These are phyloP conservation scores for Thelaira solivaga DNA, from an alignment of 2,888 invertebrate genomes.

Conservation along the genomic window DNA sequence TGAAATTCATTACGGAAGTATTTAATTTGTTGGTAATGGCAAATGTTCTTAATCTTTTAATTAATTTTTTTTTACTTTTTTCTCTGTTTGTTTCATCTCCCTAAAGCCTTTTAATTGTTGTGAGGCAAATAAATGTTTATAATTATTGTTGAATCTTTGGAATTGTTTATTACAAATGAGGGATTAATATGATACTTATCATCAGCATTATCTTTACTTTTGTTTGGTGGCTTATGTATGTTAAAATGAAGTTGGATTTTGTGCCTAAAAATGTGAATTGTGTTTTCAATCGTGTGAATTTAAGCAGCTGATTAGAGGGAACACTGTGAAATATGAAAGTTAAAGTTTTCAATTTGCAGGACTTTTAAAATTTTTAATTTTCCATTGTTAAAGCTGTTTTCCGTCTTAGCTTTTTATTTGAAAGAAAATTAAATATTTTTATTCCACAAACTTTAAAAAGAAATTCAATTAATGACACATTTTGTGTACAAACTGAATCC, in stretches of 20 bases:
- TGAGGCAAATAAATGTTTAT: slow-evolving; percentile 20
- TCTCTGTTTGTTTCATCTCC: not conserved
- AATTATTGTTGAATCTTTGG: slow-evolving; percentile 26
- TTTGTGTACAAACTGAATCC: no score
- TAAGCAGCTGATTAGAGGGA: not conserved
- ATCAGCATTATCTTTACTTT: not conserved
- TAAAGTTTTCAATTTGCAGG: not conserved
- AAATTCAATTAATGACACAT: no score
- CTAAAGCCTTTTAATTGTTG: not conserved
- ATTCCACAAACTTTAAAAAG: no score
- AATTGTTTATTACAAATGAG: not conserved
- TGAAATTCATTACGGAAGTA: slow-evolving; percentile 44
- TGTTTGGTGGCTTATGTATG: no score
- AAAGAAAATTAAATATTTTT: no score
- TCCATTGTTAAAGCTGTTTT: no score
- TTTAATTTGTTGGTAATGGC: slow-evolving; percentile 33
- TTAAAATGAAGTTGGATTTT: not conserved
- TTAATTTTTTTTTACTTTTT: slow-evolving; percentile 2
- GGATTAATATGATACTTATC: slow-evolving; percentile 20
- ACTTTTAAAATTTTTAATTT: no score
- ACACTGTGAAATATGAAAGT: not conserved
- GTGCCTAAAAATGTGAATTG: not conserved
- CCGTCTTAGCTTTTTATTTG: no score
- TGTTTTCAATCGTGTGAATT: not conserved
- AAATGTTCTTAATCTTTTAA: slow-evolving; percentile 33